Percentiles rank a stretch among this genome's conserved stretches.
These are phyloP conservation scores for Pandion haliaetus DNA, from an alignment of 2,113 vertebrate genomes.

Conservation along the genomic window DNA sequence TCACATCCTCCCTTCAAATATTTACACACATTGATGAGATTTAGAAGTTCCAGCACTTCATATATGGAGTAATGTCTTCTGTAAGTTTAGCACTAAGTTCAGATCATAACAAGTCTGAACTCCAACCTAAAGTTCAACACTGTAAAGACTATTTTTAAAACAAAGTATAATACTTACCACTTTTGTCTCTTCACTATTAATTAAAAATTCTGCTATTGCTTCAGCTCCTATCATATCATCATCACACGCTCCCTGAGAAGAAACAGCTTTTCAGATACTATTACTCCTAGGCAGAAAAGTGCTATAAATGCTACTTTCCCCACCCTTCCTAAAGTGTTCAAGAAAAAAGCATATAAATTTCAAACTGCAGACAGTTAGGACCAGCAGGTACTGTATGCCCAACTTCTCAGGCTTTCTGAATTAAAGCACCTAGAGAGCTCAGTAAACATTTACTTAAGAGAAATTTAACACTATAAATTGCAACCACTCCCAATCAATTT, in stretches of 20 bases:
- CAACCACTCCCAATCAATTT: background rate
- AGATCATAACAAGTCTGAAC: background rate
- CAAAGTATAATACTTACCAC: conserved; percentile 71
- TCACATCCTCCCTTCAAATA: background rate
- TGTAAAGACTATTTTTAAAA: background rate
- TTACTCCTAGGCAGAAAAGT: background rate
- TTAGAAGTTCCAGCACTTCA: background rate
- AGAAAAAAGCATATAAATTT: background rate
- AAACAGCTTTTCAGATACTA: conserved; percentile 4
- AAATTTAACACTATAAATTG: background rate
- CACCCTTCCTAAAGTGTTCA: background rate
- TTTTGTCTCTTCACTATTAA: conserved; percentile 93
- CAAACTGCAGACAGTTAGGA: background rate
- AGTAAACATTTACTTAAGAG: background rate
- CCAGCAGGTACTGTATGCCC: background rate
- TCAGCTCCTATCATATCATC: conserved; percentile 85
- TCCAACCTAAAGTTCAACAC: background rate
- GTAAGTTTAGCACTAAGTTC: background rate
- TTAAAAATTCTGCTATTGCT: conserved; percentile 87
- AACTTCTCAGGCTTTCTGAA: background rate
- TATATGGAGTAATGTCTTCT: background rate
- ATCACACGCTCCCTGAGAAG: conserved; percentile 68
- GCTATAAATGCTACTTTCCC: background rate
- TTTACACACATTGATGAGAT: background rate
- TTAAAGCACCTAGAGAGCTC: background rate